Conservation (phyloP, 2,113 vertebrate genomes). For the Etheostoma spectabile region DNA sequence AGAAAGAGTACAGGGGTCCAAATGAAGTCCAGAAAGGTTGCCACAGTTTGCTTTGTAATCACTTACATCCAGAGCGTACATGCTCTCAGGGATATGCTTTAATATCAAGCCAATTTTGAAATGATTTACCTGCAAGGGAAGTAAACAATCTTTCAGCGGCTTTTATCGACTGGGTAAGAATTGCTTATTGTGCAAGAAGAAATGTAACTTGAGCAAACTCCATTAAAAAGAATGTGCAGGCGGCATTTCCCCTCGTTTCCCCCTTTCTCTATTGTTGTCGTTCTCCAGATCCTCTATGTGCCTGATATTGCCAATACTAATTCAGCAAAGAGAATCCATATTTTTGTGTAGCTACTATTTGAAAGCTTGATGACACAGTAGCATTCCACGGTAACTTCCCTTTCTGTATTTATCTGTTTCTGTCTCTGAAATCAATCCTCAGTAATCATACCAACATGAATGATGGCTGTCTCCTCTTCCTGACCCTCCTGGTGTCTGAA, state of each 20-base stretch:
- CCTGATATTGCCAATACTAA: conserved; percentile 68
- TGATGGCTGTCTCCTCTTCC: conserved; percentile 18
- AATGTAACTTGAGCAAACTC: conserved; percentile 72
- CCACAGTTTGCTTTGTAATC: conserved; percentile 77
- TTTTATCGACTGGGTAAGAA: conserved; percentile 76
- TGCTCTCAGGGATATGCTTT: conserved; percentile 72
- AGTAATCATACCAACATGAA: conserved; percentile 28
- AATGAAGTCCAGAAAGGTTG: conserved; percentile 66
- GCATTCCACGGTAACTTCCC: conserved; percentile 11
- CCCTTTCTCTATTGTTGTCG: conserved; percentile 64
- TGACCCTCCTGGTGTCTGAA: conserved; percentile 14
- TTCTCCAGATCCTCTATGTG: conserved; percentile 54
- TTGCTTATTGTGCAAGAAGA: conserved; percentile 77
- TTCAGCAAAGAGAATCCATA: conserved; percentile 64
- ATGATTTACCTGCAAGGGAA: conserved; percentile 81
- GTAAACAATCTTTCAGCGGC: conserved; percentile 77
- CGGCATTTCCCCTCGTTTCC: conserved; percentile 17
- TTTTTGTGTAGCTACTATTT: conserved; percentile 57
- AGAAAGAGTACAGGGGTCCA: conserved; percentile 60
- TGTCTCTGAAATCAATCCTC: conserved; percentile 45
- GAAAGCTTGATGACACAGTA: conserved; percentile 37
- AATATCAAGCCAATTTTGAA: conserved; percentile 81
- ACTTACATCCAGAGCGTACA: conserved; percentile 60
- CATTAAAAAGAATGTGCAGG: conserved; percentile 69
- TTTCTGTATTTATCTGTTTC: conserved; percentile 39